A percentile compares a stretch with the other conserved stretches of the same genome.
These are phyloP conservation scores for Sinotaia quadrata DNA, from an alignment of 2,888 invertebrate species.

Conservation along the genomic window DNA sequence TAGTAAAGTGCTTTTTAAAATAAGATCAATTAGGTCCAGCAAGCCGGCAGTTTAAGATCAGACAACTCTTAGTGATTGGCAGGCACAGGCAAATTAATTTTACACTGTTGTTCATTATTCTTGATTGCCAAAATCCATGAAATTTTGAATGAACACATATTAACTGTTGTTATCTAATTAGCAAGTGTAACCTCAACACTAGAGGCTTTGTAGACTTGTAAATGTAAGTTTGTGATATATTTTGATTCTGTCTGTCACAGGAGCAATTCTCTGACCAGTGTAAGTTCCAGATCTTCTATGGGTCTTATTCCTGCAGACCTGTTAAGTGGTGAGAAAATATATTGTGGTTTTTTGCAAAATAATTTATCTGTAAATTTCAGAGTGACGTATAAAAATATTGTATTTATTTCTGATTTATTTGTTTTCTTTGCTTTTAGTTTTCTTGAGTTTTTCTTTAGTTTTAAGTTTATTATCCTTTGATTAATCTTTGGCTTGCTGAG, in stretches of 20 bases:
- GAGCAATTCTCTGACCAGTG: slow-evolving; percentile 11
- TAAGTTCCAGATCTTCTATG: slow-evolving; percentile 24
- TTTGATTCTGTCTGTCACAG: background rate
- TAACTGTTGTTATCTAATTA: too few species aligned
- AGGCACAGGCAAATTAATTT: too few species aligned
- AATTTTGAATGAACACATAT: too few species aligned
- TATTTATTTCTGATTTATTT: background rate
- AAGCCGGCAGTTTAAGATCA: too few species aligned
- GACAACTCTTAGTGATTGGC: too few species aligned
- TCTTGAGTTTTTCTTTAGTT: background rate
- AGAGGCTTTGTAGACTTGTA: background rate
- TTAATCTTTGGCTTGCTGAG: too few species aligned
- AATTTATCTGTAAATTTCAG: background rate
- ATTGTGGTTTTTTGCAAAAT: background rate
- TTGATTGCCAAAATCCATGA: too few species aligned
- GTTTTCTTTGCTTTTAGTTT: background rate
- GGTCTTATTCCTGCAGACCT: slow-evolving; percentile 21
- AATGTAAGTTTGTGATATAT: background rate
- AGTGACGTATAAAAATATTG: background rate
- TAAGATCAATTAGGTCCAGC: too few species aligned
- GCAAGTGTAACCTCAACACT: too few species aligned
- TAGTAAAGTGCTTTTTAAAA: too few species aligned
- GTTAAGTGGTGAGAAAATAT: slow-evolving; percentile 9
- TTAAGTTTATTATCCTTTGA: too few species aligned
- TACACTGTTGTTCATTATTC: too few species aligned